A percentile compares a stretch with the other conserved stretches of the same genome.
Evolutionary conservation across 2,113 vertebrate genomes (phyloP).

Genomic region (Odontophorus gujanensis): DNA sequence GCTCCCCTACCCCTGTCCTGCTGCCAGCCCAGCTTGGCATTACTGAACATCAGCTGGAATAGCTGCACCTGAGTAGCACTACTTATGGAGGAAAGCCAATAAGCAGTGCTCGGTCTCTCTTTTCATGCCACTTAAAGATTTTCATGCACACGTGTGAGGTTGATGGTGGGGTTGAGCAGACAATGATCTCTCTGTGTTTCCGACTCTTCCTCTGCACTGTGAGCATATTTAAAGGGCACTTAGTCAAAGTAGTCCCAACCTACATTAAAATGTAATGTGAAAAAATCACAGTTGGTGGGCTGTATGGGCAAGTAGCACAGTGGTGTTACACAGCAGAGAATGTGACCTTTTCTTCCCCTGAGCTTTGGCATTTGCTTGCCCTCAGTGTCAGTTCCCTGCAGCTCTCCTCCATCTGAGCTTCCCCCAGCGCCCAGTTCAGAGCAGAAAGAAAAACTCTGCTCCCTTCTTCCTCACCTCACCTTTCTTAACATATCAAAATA

Average conservation of each 20-base stretch:
- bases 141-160: neutral
- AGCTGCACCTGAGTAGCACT: neutral
- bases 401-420: neutral
- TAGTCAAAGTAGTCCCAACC: neutral
- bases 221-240: slow-evolving; percentile 24
- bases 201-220: slow-evolving; percentile 27
- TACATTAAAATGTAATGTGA: neutral
- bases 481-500: neutral
- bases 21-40: neutral
- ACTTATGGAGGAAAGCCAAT: neutral
- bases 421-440: neutral
- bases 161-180: slow-evolving; percentile 16
- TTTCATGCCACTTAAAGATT: neutral
- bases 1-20: neutral
- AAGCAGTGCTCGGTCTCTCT: neutral
- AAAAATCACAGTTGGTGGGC: neutral
- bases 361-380: neutral
- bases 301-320: neutral
- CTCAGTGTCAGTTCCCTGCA: neutral
- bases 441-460: neutral
- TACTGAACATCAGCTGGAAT: neutral
- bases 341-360: neutral
- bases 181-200: neutral
- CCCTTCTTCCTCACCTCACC: neutral
- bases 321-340: neutral